Evolutionary conservation across 1,140 invertebrate species (phyloP).

Genomic region (Eupristina koningsbergeri): DNA sequence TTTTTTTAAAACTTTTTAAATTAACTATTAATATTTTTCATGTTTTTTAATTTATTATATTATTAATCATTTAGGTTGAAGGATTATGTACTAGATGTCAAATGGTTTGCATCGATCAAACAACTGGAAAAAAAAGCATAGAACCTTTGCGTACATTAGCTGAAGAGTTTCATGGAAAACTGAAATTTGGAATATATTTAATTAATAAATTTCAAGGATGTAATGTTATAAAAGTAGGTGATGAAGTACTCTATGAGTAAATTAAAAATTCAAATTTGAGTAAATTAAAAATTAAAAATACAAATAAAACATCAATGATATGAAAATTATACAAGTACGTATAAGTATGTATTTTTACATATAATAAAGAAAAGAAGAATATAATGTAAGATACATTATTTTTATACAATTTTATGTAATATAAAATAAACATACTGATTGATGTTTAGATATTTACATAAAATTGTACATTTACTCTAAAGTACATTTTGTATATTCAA

Average conservation of each 20-base stretch:
- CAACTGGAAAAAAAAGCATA: conserved; percentile 83
- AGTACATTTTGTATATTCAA: no score
- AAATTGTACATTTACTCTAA: no score
- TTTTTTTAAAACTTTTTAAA: no score
- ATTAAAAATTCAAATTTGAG: background rate
- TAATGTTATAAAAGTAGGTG: conserved; percentile 61
- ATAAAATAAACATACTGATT: no score
- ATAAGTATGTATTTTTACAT: background rate
- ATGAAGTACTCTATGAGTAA: conserved; percentile 52
- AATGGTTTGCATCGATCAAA: conserved; percentile 94
- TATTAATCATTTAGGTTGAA: conserved; percentile 75
- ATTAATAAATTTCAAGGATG: conserved; percentile 53
- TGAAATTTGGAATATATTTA: conserved; percentile 85
- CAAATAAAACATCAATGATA: background rate
- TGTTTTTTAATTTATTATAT: background rate
- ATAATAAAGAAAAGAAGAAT: no score
- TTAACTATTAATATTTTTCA: no score
- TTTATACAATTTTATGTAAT: no score
- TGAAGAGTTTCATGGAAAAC: conserved; percentile 81
- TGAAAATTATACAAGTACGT: background rate
- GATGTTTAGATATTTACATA: no score
- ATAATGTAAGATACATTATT: no score
- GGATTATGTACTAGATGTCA: conserved; percentile 90
- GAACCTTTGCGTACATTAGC: conserved; percentile 90
- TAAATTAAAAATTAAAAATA: no score